These are phyloP conservation scores for Campoletis sonorensis DNA, from an alignment of 1,140 invertebrate genomes.

Conservation along the genomic window DNA sequence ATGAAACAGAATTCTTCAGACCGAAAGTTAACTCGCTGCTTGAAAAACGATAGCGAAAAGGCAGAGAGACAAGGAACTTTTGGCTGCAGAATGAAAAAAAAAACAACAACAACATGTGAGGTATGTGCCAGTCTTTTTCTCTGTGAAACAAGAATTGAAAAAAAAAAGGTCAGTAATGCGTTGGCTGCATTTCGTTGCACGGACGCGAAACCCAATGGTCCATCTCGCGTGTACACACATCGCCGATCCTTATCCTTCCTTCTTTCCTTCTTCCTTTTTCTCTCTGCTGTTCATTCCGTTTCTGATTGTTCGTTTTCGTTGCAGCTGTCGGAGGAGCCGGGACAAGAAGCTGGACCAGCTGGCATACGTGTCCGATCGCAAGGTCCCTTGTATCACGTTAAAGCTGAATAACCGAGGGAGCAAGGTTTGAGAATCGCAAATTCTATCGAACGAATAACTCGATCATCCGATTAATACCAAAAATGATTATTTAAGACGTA, in stretches of 20 bases:
- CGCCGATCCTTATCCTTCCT: background rate
- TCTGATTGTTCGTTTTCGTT: constrained; percentile 67
- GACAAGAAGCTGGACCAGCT: constrained; percentile 79
- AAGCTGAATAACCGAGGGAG: background rate
- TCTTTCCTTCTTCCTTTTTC: constrained; percentile 26
- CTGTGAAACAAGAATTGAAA: background rate
- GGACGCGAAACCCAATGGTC: background rate
- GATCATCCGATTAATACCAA: no score
- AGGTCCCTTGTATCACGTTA: background rate
- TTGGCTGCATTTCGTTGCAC: background rate
- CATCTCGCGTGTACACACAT: background rate
- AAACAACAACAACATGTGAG: background rate
- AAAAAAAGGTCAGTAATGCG: background rate
- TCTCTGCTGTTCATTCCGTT: constrained; percentile 54
- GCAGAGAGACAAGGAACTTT: background rate
- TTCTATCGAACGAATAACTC: background rate
- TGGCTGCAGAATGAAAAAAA: no score
- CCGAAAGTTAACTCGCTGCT: background rate
- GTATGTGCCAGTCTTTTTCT: background rate
- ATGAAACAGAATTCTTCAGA: no score
- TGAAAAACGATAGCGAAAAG: background rate
- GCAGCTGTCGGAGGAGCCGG: constrained; percentile 78
- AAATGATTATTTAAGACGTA: no score
- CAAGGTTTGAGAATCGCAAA: background rate
- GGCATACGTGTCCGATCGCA: constrained; percentile 65